Evolutionary conservation across 2,888 invertebrate species (phyloP), one percentile per base, ranked within the genome.

Genomic region (Beris morrisii): DNA sequence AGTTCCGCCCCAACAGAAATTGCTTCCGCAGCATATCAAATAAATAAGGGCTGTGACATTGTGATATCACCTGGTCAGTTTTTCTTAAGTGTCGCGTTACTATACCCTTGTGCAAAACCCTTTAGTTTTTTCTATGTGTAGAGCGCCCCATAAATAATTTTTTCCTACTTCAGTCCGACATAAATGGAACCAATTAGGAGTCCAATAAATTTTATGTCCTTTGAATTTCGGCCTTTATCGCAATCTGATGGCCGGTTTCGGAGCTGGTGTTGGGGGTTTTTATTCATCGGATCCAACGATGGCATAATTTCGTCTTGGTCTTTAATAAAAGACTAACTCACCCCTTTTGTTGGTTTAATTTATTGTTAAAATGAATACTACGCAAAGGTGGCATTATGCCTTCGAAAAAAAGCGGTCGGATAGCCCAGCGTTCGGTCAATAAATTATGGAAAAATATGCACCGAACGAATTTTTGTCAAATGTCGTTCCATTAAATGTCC

Each of bases 111-210:
- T 52, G 50, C 50, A 7, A 31, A 52, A 52, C 50, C 38, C 38
- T 7, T 30, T 22, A 22, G 22, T 22, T 22, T 12, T 11, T 56
- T 43, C 12, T 56, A 13, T 38, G 9, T 11, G 50, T 22, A 38
- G 9, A 46, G 11, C 9, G 22, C 15, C 15, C 22, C 61, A 61
- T 61, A 61, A 61, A 61, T 61, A 61, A 61, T 61, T 61, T 61
- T 61, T 61, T 61, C 13, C 50, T n/a, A 30, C 31, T 54, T 11
- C 15, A 4, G 32, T 31, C 38, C 4, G 61, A 61, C 61, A 61
- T 61, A 52, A 61, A 61, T 61, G 52, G 52, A 61, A 61, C 52
- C 61, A 61, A 61, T 61, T 61, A 61, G 61, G 52, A 61, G 50
- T 61, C 38, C 52, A 61, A 61, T 61, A 61, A 61, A 61, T 61